These are phyloP conservation scores for Bos indicus DNA, from an alignment of 2,113 vertebrate species.

Conservation along the genomic window DNA sequence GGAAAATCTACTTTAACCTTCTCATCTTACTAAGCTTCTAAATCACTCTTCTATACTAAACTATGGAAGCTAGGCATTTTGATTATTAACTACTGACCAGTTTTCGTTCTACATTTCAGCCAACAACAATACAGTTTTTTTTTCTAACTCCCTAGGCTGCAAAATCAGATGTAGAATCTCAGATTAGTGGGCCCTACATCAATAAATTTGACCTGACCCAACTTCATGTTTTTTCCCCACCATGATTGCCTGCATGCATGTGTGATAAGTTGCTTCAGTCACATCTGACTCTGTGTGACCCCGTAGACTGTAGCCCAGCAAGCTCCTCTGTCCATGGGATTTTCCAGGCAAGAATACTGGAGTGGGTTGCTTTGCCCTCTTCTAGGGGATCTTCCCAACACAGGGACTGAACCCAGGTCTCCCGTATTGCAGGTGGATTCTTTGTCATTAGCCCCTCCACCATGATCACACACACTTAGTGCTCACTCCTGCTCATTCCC, in stretches of 20 bases:
- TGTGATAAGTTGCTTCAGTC: not conserved
- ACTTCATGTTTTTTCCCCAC: not conserved
- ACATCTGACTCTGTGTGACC: not conserved
- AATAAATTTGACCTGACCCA: not conserved
- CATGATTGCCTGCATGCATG: not conserved
- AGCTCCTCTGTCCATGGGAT: not conserved
- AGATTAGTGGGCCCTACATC: not conserved
- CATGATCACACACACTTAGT: not conserved
- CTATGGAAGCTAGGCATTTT: not conserved
- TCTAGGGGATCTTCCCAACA: not conserved
- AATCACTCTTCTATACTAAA: not conserved
- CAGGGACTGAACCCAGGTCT: not conserved
- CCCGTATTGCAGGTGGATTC: not conserved
- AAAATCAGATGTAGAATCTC: not conserved
- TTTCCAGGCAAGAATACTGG: not conserved
- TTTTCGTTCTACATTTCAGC: not conserved
- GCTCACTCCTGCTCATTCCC: not conserved
- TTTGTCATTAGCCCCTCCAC: not conserved
- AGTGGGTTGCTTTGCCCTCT: not conserved
- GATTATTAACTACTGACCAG: no score
- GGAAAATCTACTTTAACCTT: not conserved
- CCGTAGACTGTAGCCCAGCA: not conserved
- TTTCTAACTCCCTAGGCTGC: not conserved
- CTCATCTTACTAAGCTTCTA: not conserved
- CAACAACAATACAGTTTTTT: not conserved